Percentiles rank a stretch among this genome's conserved stretches.
Conservation (phyloP, 2,888 invertebrate genomes). For the Drosophila cyrtoloma region DNA sequence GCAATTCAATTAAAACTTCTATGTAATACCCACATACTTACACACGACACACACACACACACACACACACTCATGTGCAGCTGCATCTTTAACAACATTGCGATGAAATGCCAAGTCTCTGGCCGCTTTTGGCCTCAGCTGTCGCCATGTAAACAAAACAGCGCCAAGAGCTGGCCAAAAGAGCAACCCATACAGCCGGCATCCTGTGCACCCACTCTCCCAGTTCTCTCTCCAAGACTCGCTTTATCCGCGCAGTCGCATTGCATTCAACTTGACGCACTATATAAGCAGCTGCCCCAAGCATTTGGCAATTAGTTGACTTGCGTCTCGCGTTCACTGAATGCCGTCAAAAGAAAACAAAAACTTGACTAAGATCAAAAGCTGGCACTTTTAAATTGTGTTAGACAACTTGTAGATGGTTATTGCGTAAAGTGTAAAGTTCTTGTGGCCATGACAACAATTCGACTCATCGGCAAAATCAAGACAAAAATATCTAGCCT, state of each 20-base stretch:
- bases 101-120: conserved; percentile 40
- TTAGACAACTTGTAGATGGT: conserved; percentile 46
- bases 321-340: conserved; percentile 44
- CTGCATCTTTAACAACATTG: conserved; percentile 28
- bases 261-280: not conserved
- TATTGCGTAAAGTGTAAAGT: conserved; percentile 19
- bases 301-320: conserved; percentile 53
- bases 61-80: not conserved
- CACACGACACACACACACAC: conserved; percentile 11
- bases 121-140: conserved; percentile 49
- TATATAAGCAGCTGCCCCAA: conserved; percentile 64
- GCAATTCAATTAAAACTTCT: conserved; percentile 80
- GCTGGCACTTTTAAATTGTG: conserved; percentile 2
- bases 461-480: not conserved
- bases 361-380: not conserved
- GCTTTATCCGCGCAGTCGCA: conserved; percentile 72
- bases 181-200: conserved; percentile 61
- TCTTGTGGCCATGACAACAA: conserved; percentile 25
- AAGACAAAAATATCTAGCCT: not conserved
- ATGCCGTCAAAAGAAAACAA: not conserved
- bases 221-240: not conserved
- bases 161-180: conserved; percentile 48
- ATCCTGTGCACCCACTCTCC: conserved; percentile 23
- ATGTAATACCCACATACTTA: conserved; percentile 46
- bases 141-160: conserved; percentile 75